Evolutionary conservation across 2,888 invertebrate species (phyloP), one percentile per base, ranked within the genome.

Genomic region (Andrena minutula): DNA sequence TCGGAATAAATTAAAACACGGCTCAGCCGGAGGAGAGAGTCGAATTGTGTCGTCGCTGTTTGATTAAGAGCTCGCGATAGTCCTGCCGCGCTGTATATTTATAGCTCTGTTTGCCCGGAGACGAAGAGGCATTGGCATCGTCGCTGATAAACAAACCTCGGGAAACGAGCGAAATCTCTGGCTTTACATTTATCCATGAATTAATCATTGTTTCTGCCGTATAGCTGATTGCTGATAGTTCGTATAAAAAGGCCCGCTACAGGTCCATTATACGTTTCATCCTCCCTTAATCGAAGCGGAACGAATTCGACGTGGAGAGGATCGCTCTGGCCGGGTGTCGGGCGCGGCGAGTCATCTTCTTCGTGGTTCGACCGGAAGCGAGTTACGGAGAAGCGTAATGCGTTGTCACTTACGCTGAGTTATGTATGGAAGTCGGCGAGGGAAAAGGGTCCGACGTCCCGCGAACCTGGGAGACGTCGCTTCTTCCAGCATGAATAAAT

Each of bases 401-500:
- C 83, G 84, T 69, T 82, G 77, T 84, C 76, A 79, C 74, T 83
- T 74, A 71, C 60, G 47, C 49, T 66, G 73, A 83, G 75, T 84
- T 83, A 83, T 75, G 70, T 79, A 82, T 75, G 70, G 75, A 82
- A 84, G 83, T 47, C 75, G 65, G 41, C 56, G 12, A 58, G 53
- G 74, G 75, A 70, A 79, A 79, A 63, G 63, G 74, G 28, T 71
- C n/a, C 56, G 32, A 53, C 72, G 68, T 63, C 26, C 49, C 41
- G 49, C 26, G 64, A 75, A 66, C 64, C 70, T 10, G 32, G 66
- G 23, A 84, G 49, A 78, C 79, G 64, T 79, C 66, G 61, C 58
- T 77, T 81, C 82, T 78, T 12, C 73, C 47, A 60, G 26, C 61
- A 79, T 82, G 79, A 87, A 90, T 90, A 90, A 88, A 91, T 89